Evolutionary conservation across 2,113 vertebrate species (phyloP).

Genomic region (Chascanopsetta lugubris): DNA sequence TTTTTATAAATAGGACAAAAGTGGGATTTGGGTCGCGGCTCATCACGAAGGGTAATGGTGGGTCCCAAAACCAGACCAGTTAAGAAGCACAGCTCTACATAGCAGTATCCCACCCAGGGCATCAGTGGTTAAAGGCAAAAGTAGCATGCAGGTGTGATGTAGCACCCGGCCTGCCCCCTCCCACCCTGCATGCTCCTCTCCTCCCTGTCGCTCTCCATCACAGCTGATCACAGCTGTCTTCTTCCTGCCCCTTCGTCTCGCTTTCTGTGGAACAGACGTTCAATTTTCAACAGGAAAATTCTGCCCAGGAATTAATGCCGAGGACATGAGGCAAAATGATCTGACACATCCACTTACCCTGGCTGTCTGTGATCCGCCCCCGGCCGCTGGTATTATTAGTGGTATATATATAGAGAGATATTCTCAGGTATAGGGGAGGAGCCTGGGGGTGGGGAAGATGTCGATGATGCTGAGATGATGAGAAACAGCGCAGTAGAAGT

Average conservation of each 20-base stretch:
- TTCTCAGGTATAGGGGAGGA: background rate
- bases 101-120: background rate
- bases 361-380: constrained; percentile 47
- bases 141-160: constrained; percentile 21
- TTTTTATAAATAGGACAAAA: too few relatives aligned
- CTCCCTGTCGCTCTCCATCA: constrained; percentile 4
- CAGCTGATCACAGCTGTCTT: too few relatives aligned
- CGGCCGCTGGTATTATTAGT: constrained; percentile 60
- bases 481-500: too few relatives aligned
- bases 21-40: too few relatives aligned
- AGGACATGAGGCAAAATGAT: constrained; percentile 65
- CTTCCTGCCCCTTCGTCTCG: too few relatives aligned
- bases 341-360: constrained; percentile 74
- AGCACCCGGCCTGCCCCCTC: background rate
- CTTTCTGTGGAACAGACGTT: constrained; percentile 39
- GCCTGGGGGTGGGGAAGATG: constrained; percentile 13
- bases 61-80: too few relatives aligned
- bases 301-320: constrained; percentile 51
- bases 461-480: too few relatives aligned
- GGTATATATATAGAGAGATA: constrained; percentile 32
- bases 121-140: constrained; percentile 25
- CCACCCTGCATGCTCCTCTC: constrained; percentile 8
- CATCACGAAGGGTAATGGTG: too few relatives aligned
- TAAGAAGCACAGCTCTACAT: too few relatives aligned
- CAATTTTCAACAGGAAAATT: constrained; percentile 48